phyloP scores from a whole-genome alignment of 2,113 vertebrate species.

The Siniperca chuatsi region DNA sequence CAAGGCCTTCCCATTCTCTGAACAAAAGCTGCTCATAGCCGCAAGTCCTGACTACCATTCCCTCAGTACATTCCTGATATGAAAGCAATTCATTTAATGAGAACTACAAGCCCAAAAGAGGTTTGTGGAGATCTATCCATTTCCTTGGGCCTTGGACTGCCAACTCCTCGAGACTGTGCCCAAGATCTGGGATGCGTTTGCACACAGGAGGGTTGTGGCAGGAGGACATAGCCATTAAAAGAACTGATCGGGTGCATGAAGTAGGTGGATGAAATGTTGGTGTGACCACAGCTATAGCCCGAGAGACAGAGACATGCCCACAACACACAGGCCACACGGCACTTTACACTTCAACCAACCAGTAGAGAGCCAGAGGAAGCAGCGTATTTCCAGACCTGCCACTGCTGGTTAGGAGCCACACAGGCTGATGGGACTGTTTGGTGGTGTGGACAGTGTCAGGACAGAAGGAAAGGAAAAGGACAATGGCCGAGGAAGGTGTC shows the following conservation, averaged over 20 bases:
- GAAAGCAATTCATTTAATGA: conserved; percentile 78
- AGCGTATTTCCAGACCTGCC: conserved; percentile 63
- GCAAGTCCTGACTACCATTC: conserved; percentile 48
- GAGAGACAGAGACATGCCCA: conserved; percentile 69
- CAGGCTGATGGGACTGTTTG: conserved; percentile 37
- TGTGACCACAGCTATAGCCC: conserved; percentile 66
- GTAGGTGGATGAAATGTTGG: conserved; percentile 61
- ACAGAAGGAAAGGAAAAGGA: conserved; percentile 18
- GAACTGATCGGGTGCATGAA: conserved; percentile 43
- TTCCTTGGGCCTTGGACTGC: conserved; percentile 40
- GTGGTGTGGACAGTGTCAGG: conserved; percentile 40
- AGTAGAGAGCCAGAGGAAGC: conserved; percentile 66
- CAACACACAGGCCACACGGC: conserved; percentile 71
- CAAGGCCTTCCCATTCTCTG: conserved; percentile 40
- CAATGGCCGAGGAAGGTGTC: conserved; percentile 19
- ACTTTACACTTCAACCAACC: conserved; percentile 65
- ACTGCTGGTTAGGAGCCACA: conserved; percentile 56
- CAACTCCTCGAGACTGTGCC: conserved; percentile 38
- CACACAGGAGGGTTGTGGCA: conserved; percentile 60
- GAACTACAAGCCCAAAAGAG: conserved; percentile 64
- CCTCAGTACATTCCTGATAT: conserved; percentile 71
- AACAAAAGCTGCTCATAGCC: conserved; percentile 64
- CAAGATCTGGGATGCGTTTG: conserved; percentile 69
- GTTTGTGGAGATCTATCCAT: conserved; percentile 56
- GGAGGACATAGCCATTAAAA: conserved; percentile 52